Conservation (phyloP, 2,888 invertebrate genomes). For the Ophion obscuratus region DNA sequence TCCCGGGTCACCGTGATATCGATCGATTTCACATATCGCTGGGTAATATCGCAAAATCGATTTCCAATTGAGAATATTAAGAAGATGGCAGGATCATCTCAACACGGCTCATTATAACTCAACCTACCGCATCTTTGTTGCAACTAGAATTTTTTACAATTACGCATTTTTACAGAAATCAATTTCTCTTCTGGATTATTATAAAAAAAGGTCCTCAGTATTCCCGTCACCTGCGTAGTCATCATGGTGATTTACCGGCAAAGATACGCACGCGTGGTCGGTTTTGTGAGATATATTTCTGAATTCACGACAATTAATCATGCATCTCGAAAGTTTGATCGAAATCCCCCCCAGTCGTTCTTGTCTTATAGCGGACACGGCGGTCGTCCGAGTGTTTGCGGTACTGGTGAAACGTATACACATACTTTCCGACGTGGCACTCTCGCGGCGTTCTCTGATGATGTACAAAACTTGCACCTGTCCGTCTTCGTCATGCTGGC, state of each 20-base stretch:
- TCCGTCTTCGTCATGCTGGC: slow-evolving; percentile 72
- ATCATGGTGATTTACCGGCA: no score
- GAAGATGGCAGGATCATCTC: slow-evolving; percentile 1
- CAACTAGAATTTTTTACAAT: background rate
- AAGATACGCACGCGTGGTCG: no score
- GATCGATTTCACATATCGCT: background rate
- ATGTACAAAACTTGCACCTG: slow-evolving; percentile 71
- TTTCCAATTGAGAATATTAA: slow-evolving; percentile 15
- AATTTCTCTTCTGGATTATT: no score
- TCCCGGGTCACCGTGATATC: slow-evolving; percentile 3
- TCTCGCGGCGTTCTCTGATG: slow-evolving; percentile 45
- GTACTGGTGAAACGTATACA: slow-evolving; percentile 3
- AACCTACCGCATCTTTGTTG: background rate
- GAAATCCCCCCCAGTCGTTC: no score
- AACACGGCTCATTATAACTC: background rate
- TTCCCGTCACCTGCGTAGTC: no score
- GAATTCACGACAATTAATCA: background rate
- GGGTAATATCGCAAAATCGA: slow-evolving; percentile 37
- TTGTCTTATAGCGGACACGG: background rate
- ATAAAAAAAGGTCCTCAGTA: no score
- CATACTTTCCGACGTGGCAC: background rate
- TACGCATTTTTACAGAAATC: background rate
- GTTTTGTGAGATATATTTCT: background rate
- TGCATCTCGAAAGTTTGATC: background rate
- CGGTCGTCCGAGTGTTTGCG: background rate